Evolutionary conservation across 2,113 vertebrate species (phyloP).

Genomic region (Tyrannus savana): DNA sequence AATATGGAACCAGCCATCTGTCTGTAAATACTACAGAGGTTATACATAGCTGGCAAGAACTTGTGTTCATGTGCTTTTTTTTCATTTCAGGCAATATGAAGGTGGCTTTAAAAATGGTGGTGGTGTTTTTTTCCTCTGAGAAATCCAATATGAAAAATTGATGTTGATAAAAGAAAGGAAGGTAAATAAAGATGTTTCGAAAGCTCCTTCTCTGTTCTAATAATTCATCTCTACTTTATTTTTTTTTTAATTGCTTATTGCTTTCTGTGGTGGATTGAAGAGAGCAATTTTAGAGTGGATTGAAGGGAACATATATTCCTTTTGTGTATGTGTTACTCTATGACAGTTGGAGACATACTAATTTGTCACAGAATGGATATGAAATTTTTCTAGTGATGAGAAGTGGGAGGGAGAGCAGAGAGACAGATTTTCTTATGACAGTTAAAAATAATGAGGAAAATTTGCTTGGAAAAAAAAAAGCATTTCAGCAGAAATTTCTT

Average conservation of each 20-base stretch:
- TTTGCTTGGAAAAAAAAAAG: neutral
- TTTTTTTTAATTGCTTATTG: neutral
- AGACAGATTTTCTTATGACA: neutral
- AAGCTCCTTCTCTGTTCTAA: neutral
- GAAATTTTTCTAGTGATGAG: neutral
- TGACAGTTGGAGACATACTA: constrained; percentile 3
- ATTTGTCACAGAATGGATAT: neutral
- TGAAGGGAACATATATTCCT: neutral
- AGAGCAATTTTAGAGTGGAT: neutral
- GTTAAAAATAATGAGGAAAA: constrained; percentile 17
- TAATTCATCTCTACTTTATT: neutral
- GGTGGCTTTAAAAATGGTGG: neutral
- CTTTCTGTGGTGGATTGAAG: neutral
- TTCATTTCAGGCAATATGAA: neutral
- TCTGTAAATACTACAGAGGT: neutral
- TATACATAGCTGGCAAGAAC: neutral
- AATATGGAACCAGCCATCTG: neutral
- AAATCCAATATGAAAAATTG: neutral
- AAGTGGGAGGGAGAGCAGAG: constrained; percentile 13
- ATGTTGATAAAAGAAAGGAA: neutral
- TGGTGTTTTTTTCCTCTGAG: neutral
- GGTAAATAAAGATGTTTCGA: neutral
- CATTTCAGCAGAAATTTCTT: neutral
- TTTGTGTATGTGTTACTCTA: neutral
- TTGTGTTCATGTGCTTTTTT: neutral